A percentile compares a stretch with the other conserved stretches of the same genome.
These are phyloP conservation scores for Macaria notata DNA, from an alignment of 2,888 invertebrate genomes.

Conservation along the genomic window DNA sequence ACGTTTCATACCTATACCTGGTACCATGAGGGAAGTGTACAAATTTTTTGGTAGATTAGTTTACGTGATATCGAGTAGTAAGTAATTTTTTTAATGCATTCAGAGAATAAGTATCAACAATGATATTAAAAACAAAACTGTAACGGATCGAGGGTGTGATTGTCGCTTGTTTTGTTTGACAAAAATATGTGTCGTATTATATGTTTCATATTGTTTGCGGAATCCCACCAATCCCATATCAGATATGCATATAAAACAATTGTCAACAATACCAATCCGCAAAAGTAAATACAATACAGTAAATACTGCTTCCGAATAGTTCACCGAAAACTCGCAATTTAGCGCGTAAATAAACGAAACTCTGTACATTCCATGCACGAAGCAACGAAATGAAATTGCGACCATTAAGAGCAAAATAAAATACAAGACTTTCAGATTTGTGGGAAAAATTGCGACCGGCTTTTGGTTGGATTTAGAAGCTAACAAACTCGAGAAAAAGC, in stretches of 20 bases:
- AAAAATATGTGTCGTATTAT: no score
- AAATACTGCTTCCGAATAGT: slow-evolving; percentile 1
- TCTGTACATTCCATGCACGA: slow-evolving; percentile 6
- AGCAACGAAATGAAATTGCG: slow-evolving; percentile 7
- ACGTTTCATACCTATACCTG: not conserved
- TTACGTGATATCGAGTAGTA: no score
- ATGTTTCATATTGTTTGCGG: no score
- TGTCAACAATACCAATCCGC: slow-evolving; percentile 1
- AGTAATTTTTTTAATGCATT: no score
- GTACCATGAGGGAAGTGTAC: no score
- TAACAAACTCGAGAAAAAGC: no score
- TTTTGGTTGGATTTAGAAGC: not conserved
- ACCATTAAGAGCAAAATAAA: slow-evolving; percentile 6
- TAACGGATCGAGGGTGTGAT: no score
- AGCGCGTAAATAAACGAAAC: slow-evolving; percentile 7
- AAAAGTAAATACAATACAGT: slow-evolving; percentile 2
- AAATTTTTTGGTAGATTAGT: no score
- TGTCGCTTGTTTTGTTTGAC: no score
- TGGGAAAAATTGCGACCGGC: slow-evolving; percentile 2
- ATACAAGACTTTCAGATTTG: not conserved
- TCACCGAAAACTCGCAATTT: slow-evolving; percentile 6
- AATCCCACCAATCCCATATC: no score
- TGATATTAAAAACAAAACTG: no score
- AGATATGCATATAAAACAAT: not conserved
- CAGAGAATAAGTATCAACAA: no score